phyloP scores from a whole-genome alignment of 2,113 vertebrate genomes.

The Urocolius indicus region DNA sequence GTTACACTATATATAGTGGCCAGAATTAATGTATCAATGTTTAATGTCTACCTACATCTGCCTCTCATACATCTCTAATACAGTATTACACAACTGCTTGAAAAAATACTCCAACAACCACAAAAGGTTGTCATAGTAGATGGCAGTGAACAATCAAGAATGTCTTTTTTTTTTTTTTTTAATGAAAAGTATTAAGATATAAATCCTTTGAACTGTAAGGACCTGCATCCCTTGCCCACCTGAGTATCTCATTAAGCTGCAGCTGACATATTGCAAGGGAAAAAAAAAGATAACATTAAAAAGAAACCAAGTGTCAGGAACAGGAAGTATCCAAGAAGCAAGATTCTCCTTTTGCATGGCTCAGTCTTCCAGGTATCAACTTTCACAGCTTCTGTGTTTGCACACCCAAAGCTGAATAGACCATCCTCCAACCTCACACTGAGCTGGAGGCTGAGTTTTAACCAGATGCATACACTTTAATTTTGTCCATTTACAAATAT shows the following conservation, averaged over 20 bases:
- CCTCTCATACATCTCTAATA: not conserved
- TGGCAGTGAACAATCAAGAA: not conserved
- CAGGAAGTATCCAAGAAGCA: not conserved
- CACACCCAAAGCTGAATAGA: not conserved
- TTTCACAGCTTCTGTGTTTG: not conserved
- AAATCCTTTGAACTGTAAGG: not conserved
- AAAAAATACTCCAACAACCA: not conserved
- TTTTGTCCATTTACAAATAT: not conserved
- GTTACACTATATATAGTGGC: not conserved
- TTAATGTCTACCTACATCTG: not conserved
- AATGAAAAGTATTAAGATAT: not conserved
- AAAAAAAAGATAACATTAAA: not conserved
- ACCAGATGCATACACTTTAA: not conserved
- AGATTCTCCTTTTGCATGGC: not conserved
- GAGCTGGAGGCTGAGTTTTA: not conserved
- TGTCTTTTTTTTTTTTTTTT: not conserved
- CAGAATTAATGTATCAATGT: not conserved
- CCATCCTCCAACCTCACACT: not conserved
- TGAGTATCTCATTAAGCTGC: not conserved
- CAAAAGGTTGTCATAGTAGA: not conserved
- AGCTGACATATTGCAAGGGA: not conserved
- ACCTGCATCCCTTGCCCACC: not conserved
- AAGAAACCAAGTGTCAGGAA: not conserved
- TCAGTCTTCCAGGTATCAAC: not conserved
- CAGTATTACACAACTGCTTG: not conserved